Evolutionary conservation across 2,797 vertebrate genomes (phyloP), one percentile per base, ranked within the genome.

Genomic region (Euphonia xanthogaster): DNA sequence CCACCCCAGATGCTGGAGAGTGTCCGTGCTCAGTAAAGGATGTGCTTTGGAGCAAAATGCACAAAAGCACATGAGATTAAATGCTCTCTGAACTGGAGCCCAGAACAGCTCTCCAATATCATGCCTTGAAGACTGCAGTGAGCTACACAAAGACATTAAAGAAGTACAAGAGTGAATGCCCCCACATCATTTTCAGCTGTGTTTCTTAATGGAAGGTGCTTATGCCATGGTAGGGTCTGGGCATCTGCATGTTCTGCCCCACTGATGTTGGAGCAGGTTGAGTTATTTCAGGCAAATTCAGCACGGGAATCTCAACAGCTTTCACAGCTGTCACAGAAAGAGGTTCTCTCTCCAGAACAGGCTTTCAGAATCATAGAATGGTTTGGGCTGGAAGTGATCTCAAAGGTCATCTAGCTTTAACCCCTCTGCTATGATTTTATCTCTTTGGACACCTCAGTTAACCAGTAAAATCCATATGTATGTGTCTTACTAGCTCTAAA

Each of bases 1-100:
- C 67, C 42, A 82, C 33, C 88, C 90, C 83, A 90, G 66, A 79
- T 84, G 89, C 79, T 88, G 91, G n/a, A 92, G 91, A 62, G 40
- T 27, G 55, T 86, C 86, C 1, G 2, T 2, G 9, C 54, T 91
- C 39, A 14, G 54, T 23, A n/a, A 71, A 88, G 66, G 83, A 88
- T 21, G 12, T 79, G 70, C 83, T 90, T 82, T 95, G 58, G 87
- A 88, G 58, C 90, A 78, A 76, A 93, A 86, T 20, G 65, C 61
- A 77, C 66, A 61, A 42, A 68, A 84, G 86, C 73, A 60, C 60
- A 24, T 9, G 51, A 80, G 67, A 57, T 87, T 76, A 75, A 90
- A 66, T 31, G 30, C 31, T 85, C 53, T 88, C 92, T 95, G 93
- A 94, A 79, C 74, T 21, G 37, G 11, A 72, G 88, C 82, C 94